phyloP scores from a whole-genome alignment of 1,140 invertebrate species.

The Melanaphis sacchari region DNA sequence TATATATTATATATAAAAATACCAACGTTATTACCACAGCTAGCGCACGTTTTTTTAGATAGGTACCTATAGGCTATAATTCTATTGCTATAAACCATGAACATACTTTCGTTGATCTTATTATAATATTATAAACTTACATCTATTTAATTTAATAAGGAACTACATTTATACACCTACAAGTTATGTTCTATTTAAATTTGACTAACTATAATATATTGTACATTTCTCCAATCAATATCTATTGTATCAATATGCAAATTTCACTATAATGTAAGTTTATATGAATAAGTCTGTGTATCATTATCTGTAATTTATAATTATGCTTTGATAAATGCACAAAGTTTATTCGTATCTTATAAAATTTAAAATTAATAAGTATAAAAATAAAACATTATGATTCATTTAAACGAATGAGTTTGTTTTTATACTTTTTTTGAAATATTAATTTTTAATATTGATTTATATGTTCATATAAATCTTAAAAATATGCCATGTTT shows the following conservation, averaged over 20 bases:
- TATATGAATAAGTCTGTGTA: not conserved
- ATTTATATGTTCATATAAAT: not conserved
- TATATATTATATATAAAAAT: not conserved
- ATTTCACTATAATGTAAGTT: not conserved
- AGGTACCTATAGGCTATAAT: conserved; percentile 1
- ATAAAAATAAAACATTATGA: not conserved
- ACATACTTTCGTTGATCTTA: not conserved
- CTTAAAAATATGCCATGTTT: not conserved
- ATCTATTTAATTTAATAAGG: not conserved
- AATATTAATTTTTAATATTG: not conserved
- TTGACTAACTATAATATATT: not conserved
- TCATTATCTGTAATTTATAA: not conserved
- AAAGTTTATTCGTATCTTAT: not conserved
- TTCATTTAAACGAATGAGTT: not conserved
- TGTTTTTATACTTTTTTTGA: not conserved
- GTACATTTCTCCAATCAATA: not conserved
- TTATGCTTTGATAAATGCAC: not conserved
- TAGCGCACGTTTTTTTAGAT: conserved; percentile 5
- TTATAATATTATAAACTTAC: not conserved
- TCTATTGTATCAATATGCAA: not conserved
- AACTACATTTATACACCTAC: not conserved
- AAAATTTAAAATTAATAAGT: not conserved
- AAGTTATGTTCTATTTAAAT: not conserved
- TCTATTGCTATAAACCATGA: not conserved
- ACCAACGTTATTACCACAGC: not conserved